Evolutionary conservation across 2,888 invertebrate species (phyloP), one percentile per base, ranked within the genome.

Genomic region (Corbicula japonica): DNA sequence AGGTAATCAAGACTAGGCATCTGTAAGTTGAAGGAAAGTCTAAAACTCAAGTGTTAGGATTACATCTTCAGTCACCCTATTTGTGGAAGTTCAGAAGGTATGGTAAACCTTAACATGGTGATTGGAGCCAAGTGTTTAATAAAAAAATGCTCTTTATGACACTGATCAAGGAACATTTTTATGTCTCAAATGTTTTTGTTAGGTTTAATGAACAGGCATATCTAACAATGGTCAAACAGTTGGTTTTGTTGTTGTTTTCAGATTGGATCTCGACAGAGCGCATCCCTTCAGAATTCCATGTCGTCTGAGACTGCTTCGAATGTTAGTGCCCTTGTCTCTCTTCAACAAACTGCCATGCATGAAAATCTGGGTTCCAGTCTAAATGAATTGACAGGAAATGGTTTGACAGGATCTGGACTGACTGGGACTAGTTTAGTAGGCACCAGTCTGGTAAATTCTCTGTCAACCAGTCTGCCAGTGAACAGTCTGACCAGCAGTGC

Each of bases 261-360:
- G 90, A 90, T 90, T 84, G 90, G 90, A 35, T 86, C 87, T 21
- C 80, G 86, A 34, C 81, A 86, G 26, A 83, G 84, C 62, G 84
- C 85, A 30, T 83, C 80, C 48, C 35, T 76, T 34, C 85, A 83
- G 75, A 73, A 83, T 58, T 80, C 80, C 1, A 77, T 83, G 73
- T 73, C 71, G 65, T 76, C 81, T 75, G 74, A 84, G 80, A 69
- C 72, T 76, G 76, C 77, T 12, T 83, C 83, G 23, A 83, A 83
- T 73, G 83, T 83, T 44, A 84, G 79, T 73, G 80, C 84, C n/a
- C 79, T 81, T 38, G 76, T 81, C 21, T 76, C 78, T 28, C 68
- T 84, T 10, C 75, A 79, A 48, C 80, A 84, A 46, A 77, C 62
- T 54, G 77, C 75, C 41, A 62, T 76, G 32, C 78, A 84, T n/a